Conservation (phyloP, 2,797 vertebrate genomes). For the Epinephelus coioides region DNA sequence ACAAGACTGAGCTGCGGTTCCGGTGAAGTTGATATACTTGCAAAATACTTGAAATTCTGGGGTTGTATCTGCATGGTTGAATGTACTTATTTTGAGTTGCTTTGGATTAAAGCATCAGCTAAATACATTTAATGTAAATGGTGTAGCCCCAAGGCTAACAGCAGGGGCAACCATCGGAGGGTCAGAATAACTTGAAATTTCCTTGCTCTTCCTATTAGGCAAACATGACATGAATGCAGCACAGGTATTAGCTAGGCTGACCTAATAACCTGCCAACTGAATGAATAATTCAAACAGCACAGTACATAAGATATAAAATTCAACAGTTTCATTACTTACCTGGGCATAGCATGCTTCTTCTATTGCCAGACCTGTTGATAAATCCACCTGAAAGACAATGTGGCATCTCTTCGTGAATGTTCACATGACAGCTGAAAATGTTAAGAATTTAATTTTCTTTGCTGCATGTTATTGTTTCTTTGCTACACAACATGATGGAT, state of each 20-base stretch:
- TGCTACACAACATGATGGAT: background rate
- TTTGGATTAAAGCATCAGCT: background rate
- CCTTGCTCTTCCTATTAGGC: background rate
- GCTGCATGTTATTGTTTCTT: background rate
- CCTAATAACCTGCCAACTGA: background rate
- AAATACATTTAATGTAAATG: background rate
- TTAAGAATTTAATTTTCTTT: background rate
- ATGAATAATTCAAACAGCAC: background rate
- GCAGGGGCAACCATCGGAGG: too few relatives aligned
- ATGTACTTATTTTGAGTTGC: too few relatives aligned
- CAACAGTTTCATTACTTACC: conserved; percentile 76
- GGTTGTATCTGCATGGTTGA: too few relatives aligned
- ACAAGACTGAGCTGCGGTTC: too few relatives aligned
- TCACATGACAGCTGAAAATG: conserved; percentile 2
- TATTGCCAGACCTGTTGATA: conserved; percentile 95
- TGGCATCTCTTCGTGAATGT: conserved; percentile 1
- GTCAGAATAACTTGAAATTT: background rate
- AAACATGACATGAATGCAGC: background rate
- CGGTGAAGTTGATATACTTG: too few relatives aligned
- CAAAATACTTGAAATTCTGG: too few relatives aligned
- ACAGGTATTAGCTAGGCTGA: background rate
- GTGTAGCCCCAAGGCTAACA: too few relatives aligned
- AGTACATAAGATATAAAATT: background rate
- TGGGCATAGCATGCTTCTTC: conserved; percentile 98
- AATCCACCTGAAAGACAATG: conserved; percentile 90